These are phyloP conservation scores for Antennarius striatus DNA, from an alignment of 2,113 vertebrate genomes.

Conservation along the genomic window DNA sequence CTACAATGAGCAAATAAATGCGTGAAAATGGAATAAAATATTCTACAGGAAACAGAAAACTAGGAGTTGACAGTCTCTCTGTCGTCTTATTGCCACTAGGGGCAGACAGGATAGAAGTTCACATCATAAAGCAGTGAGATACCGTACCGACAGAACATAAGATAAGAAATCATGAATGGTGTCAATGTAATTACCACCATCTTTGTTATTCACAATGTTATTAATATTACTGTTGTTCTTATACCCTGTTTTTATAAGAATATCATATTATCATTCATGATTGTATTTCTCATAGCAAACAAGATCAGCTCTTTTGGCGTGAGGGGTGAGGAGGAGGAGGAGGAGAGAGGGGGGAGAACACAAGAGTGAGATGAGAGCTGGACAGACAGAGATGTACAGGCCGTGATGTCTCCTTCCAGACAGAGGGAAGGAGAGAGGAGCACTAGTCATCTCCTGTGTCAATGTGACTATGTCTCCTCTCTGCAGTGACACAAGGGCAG, in stretches of 20 bases:
- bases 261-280: constrained; percentile 76
- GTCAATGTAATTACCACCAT: constrained; percentile 69
- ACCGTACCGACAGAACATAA: constrained; percentile 61
- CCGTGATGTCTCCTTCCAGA: neutral
- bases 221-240: constrained; percentile 77
- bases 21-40: constrained; percentile 53
- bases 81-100: constrained; percentile 49
- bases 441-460: constrained; percentile 39
- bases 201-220: constrained; percentile 77
- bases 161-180: constrained; percentile 62
- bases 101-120: constrained; percentile 56
- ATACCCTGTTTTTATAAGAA: constrained; percentile 81
- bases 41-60: constrained; percentile 57
- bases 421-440: constrained; percentile 15
- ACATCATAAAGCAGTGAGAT: constrained; percentile 62
- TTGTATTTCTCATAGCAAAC: constrained; percentile 77
- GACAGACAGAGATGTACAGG: constrained; percentile 1
- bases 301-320: constrained; percentile 66
- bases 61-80: constrained; percentile 58
- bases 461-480: constrained; percentile 55
- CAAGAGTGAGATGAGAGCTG: constrained; percentile 19
- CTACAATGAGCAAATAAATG: constrained; percentile 60
- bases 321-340: constrained; percentile 39
- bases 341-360: constrained; percentile 12
- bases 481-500: constrained; percentile 59